Conservation (phyloP, 1,140 invertebrate species). For the Caerostris darwini region DNA sequence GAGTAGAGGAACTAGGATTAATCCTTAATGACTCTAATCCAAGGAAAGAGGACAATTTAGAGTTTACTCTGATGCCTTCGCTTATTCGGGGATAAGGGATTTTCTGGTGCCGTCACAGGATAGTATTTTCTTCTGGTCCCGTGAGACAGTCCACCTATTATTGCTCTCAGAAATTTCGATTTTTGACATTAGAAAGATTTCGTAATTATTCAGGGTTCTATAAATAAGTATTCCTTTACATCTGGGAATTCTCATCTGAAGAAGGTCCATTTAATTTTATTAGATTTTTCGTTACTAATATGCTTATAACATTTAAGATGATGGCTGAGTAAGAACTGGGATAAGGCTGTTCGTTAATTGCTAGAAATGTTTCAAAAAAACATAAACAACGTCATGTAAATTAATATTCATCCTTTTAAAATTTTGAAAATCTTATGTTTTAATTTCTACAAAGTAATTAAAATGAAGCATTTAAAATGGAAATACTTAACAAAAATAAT, state of each 20-base stretch:
- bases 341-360: too few species aligned
- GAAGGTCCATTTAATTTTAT: too few species aligned
- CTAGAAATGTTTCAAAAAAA: too few species aligned
- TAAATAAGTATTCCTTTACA: background rate
- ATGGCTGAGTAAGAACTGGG: too few species aligned
- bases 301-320: too few species aligned
- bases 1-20: conserved; percentile 35
- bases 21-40: conserved; percentile 44
- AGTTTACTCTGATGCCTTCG: conserved; percentile 17
- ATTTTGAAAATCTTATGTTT: too few species aligned
- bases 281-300: too few species aligned
- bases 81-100: background rate
- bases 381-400: too few species aligned
- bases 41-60: background rate
- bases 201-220: background rate
- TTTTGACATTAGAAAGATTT: background rate
- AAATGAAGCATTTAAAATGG: too few species aligned
- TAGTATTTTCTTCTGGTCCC: background rate
- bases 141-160: background rate
- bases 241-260: background rate
- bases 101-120: background rate
- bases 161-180: background rate
- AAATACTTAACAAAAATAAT: too few species aligned
- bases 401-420: too few species aligned
- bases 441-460: too few species aligned